Evolutionary conservation across 2,113 vertebrate genomes (phyloP), one percentile per base, ranked within the genome.

Genomic region (Leucopsar rothschildi): DNA sequence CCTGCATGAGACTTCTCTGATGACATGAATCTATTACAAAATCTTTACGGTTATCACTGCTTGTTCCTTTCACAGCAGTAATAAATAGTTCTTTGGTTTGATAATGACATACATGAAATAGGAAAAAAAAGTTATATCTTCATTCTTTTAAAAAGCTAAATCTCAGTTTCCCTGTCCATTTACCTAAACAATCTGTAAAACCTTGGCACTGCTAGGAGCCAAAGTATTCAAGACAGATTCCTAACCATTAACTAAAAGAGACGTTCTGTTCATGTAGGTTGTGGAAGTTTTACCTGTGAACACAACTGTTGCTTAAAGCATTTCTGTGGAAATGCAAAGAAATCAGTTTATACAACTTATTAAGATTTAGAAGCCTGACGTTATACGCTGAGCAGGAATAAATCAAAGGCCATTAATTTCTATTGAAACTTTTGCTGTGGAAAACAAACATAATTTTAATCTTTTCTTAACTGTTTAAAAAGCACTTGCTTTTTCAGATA

Each of bases 391-490:
- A 65, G 23, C 6, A 44, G 63, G 20, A 72, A 69, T 19, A 80
- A 88, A 82, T 81, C 9, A 59, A 83, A 85, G 17, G 31, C 8
- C 22, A 49, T 31, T 82, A 37, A 49, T 44, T 73, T 68, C 56
- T 44, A 27, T 0, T 37, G 19, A 66, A 78, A 45, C 3, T 71
- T 75, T 37, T 5, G 1, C 6, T 0, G 5, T 14, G 18, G 29
- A 79, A 89, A 89, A 6, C 3, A 61, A 66, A n/a, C 6, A 10
- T 12, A 12, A 53, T 19, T 33, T 29, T 15, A 28, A 4, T n/a
- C 37, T 37, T 69, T 31, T 29, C 22, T 60, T 33, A 44, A 50
- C 22, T 39, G 45, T 35, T 64, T 29, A 5, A 52, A 71, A 81
- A 53, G 0, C 9, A 18, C 11, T 23, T 60, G 23, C 3, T 56